Conservation (phyloP, 1,140 invertebrate species). For the Drosophila yakuba region DNA sequence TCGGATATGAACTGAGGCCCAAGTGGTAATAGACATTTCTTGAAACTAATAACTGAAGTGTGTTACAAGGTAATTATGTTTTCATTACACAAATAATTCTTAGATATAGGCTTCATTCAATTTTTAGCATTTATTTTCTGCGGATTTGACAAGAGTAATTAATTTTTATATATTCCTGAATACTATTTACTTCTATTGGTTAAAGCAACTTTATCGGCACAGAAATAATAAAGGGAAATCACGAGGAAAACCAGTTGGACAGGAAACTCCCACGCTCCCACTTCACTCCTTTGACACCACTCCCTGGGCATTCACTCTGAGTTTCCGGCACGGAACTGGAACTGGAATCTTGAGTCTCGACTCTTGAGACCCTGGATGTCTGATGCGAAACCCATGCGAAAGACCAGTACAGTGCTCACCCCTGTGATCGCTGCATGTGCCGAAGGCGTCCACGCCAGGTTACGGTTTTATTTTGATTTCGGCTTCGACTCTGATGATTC, state of each 20-base stretch:
- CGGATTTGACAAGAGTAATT: background rate
- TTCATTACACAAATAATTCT: background rate
- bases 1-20: no score
- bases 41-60: no score
- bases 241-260: constrained; percentile 36
- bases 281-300: constrained; percentile 31
- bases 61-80: background rate
- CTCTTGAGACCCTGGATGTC: constrained; percentile 14
- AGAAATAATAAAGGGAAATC: constrained; percentile 17
- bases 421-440: constrained; percentile 80
- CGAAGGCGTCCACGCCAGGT: constrained; percentile 55
- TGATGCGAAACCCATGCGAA: constrained; percentile 64
- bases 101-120: no score
- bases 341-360: constrained; percentile 18
- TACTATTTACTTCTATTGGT: background rate
- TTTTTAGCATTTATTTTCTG: no score
- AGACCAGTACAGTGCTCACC: constrained; percentile 55
- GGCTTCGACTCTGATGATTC: constrained; percentile 4
- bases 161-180: background rate
- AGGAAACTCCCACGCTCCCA: constrained; percentile 66
- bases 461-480: constrained; percentile 30
- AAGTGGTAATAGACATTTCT: no score
- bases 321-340: constrained; percentile 41
- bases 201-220: constrained; percentile 11
- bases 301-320: constrained; percentile 23